Percentiles rank a stretch among this genome's conserved stretches.
These are phyloP conservation scores for Myotis brandtii DNA, from an alignment of 2,113 vertebrate genomes.

Conservation along the genomic window DNA sequence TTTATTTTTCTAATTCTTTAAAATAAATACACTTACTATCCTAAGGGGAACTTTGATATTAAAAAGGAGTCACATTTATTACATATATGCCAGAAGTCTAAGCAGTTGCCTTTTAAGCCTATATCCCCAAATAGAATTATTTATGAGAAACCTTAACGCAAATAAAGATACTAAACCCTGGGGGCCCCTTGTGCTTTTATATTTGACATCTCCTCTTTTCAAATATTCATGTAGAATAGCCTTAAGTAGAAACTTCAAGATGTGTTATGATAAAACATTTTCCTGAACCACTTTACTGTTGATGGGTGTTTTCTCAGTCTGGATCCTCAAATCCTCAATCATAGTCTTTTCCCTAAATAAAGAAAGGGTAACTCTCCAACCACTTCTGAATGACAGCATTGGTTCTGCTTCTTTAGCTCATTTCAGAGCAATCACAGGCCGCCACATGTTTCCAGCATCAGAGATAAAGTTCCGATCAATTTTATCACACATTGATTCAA, in stretches of 20 bases:
- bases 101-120: slow-evolving; percentile 57
- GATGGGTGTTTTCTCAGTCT: slow-evolving; percentile 32
- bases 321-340: slow-evolving; percentile 31
- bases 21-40: slow-evolving; percentile 64
- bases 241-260: slow-evolving; percentile 68
- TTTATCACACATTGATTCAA: slow-evolving; percentile 54
- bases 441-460: slow-evolving; percentile 3
- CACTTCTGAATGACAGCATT: not conserved
- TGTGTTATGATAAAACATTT: slow-evolving; percentile 54
- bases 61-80: slow-evolving; percentile 74
- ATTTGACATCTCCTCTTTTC: slow-evolving; percentile 71
- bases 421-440: slow-evolving; percentile 10
- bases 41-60: slow-evolving; percentile 75
- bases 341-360: slow-evolving; percentile 18
- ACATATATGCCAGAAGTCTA: slow-evolving; percentile 51
- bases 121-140: slow-evolving; percentile 74
- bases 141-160: slow-evolving; percentile 73
- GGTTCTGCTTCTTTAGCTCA: not conserved
- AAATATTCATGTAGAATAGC: slow-evolving; percentile 72
- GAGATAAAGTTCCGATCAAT: slow-evolving; percentile 59
- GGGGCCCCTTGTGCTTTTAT: slow-evolving; percentile 57
- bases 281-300: not conserved
- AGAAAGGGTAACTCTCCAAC: not conserved
- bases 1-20: slow-evolving; percentile 73
- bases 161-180: slow-evolving; percentile 73